These are phyloP conservation scores for Iphiclides podalirius DNA, from an alignment of 2,888 invertebrate species.

Conservation along the genomic window DNA sequence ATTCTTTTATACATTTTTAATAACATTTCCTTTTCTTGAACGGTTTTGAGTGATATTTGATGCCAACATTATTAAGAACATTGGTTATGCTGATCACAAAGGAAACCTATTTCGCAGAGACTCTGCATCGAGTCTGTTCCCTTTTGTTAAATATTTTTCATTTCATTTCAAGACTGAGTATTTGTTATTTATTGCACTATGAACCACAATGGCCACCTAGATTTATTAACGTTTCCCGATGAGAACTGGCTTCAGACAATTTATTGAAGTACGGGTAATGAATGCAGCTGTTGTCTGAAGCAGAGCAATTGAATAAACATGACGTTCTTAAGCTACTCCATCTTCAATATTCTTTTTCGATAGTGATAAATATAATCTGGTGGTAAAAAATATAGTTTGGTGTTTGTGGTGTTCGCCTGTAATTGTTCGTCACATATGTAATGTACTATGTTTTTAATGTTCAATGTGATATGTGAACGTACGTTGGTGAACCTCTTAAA, in stretches of 20 bases:
- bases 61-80: background rate
- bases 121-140: conserved; percentile 5
- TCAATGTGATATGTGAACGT: too few relatives aligned
- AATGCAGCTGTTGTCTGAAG: conserved; percentile 6
- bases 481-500: too few relatives aligned
- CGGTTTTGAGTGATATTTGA: background rate
- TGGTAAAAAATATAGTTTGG: background rate
- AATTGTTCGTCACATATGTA: too few relatives aligned
- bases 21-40: background rate
- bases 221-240: conserved; percentile 27
- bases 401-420: too few relatives aligned
- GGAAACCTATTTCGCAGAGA: conserved; percentile 29
- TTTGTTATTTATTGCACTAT: conserved; percentile 32
- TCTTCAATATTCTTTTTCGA: conserved; percentile 1
- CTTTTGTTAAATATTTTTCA: conserved; percentile 29
- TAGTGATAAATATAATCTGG: background rate
- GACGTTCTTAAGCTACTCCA: conserved; percentile 9
- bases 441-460: too few relatives aligned
- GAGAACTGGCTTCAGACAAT: conserved; percentile 18
- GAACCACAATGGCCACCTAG: conserved; percentile 31
- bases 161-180: conserved; percentile 20
- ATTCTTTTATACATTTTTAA: too few relatives aligned
- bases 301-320: conserved; percentile 9
- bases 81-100: conserved; percentile 31
- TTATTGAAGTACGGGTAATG: conserved; percentile 18